These are phyloP conservation scores for Oreochromis niloticus DNA, from an alignment of 2,113 vertebrate genomes.

Conservation along the genomic window DNA sequence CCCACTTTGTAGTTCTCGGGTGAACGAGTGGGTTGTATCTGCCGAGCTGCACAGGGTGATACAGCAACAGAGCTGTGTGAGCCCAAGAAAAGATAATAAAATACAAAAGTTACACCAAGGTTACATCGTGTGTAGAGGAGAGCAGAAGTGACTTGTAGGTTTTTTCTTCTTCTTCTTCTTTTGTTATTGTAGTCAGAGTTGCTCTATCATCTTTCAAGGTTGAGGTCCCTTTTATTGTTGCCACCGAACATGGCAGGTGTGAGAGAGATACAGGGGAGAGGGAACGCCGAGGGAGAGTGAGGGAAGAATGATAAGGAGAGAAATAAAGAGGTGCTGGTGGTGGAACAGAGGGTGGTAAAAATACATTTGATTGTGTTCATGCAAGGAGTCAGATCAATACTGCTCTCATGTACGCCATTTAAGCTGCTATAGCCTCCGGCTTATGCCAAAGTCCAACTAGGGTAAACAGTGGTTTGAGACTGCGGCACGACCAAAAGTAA, in stretches of 20 bases:
- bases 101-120: constrained; percentile 48
- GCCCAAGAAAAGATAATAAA: constrained; percentile 31
- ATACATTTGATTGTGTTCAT: not conserved
- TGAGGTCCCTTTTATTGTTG: constrained; percentile 35
- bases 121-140: constrained; percentile 22
- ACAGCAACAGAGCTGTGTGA: constrained; percentile 16
- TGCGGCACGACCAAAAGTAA: not conserved
- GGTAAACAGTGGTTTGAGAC: not conserved
- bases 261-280: constrained; percentile 5
- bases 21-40: constrained; percentile 54
- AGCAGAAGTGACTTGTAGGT: not conserved
- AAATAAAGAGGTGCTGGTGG: constrained; percentile 1
- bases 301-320: not conserved
- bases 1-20: constrained; percentile 57
- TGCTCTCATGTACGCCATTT: not conserved
- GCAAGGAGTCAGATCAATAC: not conserved
- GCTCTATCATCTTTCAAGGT: constrained; percentile 48
- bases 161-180: not conserved
- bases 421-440: not conserved
- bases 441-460: not conserved
- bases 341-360: not conserved
- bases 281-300: not conserved
- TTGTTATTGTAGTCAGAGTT: not conserved
- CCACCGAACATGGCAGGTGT: constrained; percentile 40
- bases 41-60: constrained; percentile 40